Conservation (phyloP, 92 coral and sea anemone species). For the Parazoanthus darwini region DNA sequence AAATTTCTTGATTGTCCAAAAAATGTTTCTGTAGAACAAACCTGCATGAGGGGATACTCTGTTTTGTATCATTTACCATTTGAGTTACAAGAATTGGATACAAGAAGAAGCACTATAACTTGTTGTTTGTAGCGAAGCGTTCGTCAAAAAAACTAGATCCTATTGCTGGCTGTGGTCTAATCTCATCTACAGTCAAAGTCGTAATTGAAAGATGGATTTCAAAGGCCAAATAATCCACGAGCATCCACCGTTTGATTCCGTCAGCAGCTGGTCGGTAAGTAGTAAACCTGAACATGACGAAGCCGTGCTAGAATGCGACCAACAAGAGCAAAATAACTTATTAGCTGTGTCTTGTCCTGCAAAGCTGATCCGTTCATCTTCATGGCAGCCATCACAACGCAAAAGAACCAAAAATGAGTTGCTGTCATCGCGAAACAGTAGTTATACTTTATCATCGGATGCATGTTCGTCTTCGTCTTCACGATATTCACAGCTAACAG, state of each 20-base stretch:
- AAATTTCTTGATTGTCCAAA: neutral
- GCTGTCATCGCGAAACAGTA: slow-evolving; percentile 3
- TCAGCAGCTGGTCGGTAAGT: neutral
- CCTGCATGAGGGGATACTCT: neutral
- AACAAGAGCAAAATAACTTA: neutral
- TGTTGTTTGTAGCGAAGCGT: neutral
- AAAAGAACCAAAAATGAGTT: neutral
- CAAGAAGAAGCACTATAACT: neutral
- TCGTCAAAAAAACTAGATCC: too few relatives aligned
- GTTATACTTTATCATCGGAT: neutral
- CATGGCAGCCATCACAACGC: neutral
- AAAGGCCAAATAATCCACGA: neutral
- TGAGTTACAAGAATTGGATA: neutral
- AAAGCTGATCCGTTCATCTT: neutral
- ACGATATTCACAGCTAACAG: neutral
- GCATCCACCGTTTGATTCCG: neutral
- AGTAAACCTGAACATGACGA: neutral
- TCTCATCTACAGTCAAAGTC: neutral
- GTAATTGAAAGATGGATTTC: neutral
- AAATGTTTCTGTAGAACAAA: too few relatives aligned
- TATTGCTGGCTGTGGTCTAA: neutral
- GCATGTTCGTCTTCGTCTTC: neutral
- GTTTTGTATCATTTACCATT: too few relatives aligned
- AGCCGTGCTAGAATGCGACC: neutral
- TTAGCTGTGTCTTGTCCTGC: slow-evolving; percentile 8